Evolutionary conservation across 2,888 invertebrate genomes (phyloP).

Genomic region (Acrocyrtus sp.): DNA sequence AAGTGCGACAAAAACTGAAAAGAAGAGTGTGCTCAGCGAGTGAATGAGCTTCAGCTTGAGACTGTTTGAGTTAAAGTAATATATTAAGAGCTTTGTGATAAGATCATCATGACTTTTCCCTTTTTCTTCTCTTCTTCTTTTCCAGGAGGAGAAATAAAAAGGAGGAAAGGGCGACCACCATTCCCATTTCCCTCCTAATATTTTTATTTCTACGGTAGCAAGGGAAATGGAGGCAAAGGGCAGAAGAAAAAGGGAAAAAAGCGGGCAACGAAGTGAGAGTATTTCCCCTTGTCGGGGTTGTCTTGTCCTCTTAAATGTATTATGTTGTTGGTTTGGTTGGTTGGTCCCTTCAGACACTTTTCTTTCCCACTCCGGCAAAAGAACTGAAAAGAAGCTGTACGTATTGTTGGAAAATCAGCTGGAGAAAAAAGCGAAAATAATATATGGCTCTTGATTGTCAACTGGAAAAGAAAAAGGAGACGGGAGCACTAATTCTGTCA

Average conservation of each 20-base stretch:
- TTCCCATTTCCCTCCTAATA: background rate
- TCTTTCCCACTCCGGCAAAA: background rate
- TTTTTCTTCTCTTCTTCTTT: constrained; percentile 22
- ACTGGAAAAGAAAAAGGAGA: constrained; percentile 38
- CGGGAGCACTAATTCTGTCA: constrained; percentile 43
- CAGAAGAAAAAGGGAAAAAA: background rate
- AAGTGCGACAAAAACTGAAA: constrained; percentile 49
- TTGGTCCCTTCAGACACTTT: constrained; percentile 33
- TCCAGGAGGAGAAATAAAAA: background rate
- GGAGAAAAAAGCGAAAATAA: constrained; percentile 40
- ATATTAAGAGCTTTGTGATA: constrained; percentile 51
- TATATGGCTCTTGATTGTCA: constrained; percentile 48
- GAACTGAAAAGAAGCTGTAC: no score
- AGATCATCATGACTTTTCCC: constrained; percentile 52
- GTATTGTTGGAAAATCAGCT: background rate
- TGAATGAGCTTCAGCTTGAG: background rate
- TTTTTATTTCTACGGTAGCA: background rate
- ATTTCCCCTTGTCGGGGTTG: constrained; percentile 8
- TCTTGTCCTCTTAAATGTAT: constrained; percentile 50
- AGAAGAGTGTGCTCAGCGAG: background rate
- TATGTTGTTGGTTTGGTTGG: constrained; percentile 31
- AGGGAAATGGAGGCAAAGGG: constrained; percentile 18
- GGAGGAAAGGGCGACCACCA: background rate
- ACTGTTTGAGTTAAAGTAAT: constrained; percentile 37
- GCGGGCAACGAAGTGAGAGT: background rate